Evolutionary conservation across 2,888 invertebrate genomes (phyloP), one percentile per base, ranked within the genome.

Genomic region (Mythimna lalbum): DNA sequence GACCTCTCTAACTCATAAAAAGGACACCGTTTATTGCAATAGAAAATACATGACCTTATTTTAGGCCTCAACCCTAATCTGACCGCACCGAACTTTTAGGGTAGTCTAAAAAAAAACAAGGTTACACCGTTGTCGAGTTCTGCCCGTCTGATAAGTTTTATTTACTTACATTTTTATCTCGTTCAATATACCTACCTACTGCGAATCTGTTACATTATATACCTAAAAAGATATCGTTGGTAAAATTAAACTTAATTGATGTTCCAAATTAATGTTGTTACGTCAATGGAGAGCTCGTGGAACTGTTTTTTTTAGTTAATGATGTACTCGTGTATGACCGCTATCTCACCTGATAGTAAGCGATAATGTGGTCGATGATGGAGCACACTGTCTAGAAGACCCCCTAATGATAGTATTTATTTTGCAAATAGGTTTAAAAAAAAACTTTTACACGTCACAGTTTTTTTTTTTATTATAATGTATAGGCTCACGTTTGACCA

Each of bases 151-250:
- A 36, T 69, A 69, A 31, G 52, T 53, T 63, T 7, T 76, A 60
- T 73, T 73, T 73, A 73, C 73, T 73, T 76, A 61, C 50, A 23
- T 73, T 52, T 75, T 73, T 52, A 73, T 71, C 75, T 52, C 17
- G 21, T 47, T 43, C 57, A 33, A 12, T 36, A 36, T 17, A 36
- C 36, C 57, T 56, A 71, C 27, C 31, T 63, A 71, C 14, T 52
- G 33, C 12, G 52, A 73, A 73, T 66, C 36, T 43, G 67, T 59
- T 66, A 66, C 66, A 75, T 43, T 65, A n/a, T 21, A 21, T 56
- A 31, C 56, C 66, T 75, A 65, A 19, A 12, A 50, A 36, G 21
- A 39, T 33, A 52, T 52, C 43, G 43, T 57, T 65, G 27, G 19
- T 6, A 19, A 52, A 66, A 72, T 55, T 23, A 56, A 47, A 69